Base-by-base conservation (phyloP, 2,888 invertebrate species). In the Pollenia angustigena region DNA sequence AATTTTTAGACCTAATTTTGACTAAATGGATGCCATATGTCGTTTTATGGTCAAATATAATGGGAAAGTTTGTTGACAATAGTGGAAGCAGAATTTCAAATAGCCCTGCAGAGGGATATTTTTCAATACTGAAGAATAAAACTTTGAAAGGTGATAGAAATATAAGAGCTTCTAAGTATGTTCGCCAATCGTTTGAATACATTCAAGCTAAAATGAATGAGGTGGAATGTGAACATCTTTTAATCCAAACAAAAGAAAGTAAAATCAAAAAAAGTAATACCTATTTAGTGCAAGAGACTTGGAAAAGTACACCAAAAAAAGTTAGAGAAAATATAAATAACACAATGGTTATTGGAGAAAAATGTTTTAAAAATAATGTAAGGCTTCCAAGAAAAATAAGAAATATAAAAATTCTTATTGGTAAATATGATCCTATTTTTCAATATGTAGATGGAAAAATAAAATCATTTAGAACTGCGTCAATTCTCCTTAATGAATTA, bases 11-110 rank as follows among this genome's bases (percentile, higher is more conserved):
- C 9, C 16, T 78, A 1, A 11, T 78, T 58, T n/a, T 78, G 7
- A 78, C 44, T 14, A 68, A 66, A 32, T 78, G 56, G 54, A 62
- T 54, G 12, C 62, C 64, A 16, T 76, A 64, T 64, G 52, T 44
- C 2, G 52, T 52, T 0, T 16, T 76, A 12, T 76, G 75, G 52
- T 8, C 42, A 1, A 75, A 75, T 42, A 9, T 76, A 12, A 64
- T 76, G 64, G 68, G 78, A 2, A 42, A 44, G 12, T 78, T 56
- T 23, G 56, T 78, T 50, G 66, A 78, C 12, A 46, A 16, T 4
- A 7, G 9, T 6, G 44, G 46, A 11, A 78, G n/a, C 14, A 42
- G 78, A 12, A 46, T 78, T 9, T 54, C 78, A 10, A 78, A 78
- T 6, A 56, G 48, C n/a, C 68, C 56, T 1, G 78, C 46, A 7